These are phyloP conservation scores for Heliconius erato DNA, from an alignment of 2,888 invertebrate species.

Conservation along the genomic window DNA sequence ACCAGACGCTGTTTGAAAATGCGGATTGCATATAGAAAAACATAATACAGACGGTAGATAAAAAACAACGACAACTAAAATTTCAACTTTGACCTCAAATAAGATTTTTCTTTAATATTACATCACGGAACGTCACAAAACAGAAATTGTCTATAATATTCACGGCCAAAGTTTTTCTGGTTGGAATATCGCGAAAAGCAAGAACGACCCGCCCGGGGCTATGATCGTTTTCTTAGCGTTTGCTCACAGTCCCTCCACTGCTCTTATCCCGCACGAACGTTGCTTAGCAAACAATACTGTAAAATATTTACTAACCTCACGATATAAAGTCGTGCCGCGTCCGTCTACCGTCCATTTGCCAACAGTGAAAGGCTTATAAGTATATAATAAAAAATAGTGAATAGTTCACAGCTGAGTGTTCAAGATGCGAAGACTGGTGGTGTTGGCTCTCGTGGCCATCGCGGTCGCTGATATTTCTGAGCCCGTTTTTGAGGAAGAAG, in stretches of 20 bases:
- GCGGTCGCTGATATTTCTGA: slow-evolving; percentile 66
- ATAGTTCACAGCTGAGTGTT: slow-evolving; percentile 59
- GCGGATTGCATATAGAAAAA: background rate
- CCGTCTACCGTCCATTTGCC: slow-evolving; percentile 54
- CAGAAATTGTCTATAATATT: slow-evolving; percentile 65
- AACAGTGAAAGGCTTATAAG: slow-evolving; percentile 73
- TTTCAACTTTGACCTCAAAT: slow-evolving; percentile 8
- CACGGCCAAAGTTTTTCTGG: slow-evolving; percentile 73
- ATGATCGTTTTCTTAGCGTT: slow-evolving; percentile 74
- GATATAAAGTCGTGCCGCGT: slow-evolving; percentile 63
- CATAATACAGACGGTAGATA: background rate
- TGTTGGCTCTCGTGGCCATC: slow-evolving; percentile 63
- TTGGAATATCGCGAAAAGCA: slow-evolving; percentile 73
- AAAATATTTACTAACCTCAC: slow-evolving; percentile 63
- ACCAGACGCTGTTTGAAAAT: background rate
- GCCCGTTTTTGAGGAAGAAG: slow-evolving; percentile 73
- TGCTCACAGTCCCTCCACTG: slow-evolving; percentile 66
- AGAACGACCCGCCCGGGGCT: slow-evolving; percentile 68
- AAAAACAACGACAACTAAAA: slow-evolving; percentile 6
- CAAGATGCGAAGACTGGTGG: slow-evolving; percentile 72
- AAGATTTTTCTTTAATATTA: slow-evolving; percentile 15
- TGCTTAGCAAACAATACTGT: slow-evolving; percentile 53
- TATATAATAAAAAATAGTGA: slow-evolving; percentile 75
- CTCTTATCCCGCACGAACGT: slow-evolving; percentile 66
- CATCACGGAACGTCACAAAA: slow-evolving; percentile 56